phyloP scores from a whole-genome alignment of 2,113 vertebrate genomes.

The Candoia aspera region DNA sequence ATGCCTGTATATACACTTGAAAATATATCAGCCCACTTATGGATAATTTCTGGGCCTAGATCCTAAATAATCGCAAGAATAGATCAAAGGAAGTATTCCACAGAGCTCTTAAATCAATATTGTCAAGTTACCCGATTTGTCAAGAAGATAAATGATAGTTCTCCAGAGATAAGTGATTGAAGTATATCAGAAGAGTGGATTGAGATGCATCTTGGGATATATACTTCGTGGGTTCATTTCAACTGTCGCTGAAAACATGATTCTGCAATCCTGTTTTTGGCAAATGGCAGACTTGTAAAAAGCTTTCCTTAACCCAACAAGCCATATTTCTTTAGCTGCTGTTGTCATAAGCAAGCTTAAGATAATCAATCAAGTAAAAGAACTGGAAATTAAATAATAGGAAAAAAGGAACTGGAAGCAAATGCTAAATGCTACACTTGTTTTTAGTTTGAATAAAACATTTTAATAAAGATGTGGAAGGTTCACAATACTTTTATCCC shows the following conservation, averaged over 20 bases:
- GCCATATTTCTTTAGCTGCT: background rate
- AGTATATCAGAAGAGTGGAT: slow-evolving; percentile 5
- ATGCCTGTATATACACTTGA: fast-evolving
- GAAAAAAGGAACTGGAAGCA: background rate
- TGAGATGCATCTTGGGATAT: slow-evolving; percentile 1
- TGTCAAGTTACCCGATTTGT: slow-evolving; percentile 14
- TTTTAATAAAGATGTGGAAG: background rate
- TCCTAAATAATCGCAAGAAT: background rate
- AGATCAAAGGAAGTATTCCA: background rate
- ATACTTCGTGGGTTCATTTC: background rate
- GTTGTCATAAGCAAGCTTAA: background rate
- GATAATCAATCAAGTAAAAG: fast-evolving
- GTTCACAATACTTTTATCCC: background rate
- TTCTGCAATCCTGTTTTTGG: slow-evolving; percentile 8
- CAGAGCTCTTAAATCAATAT: background rate
- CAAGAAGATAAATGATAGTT: background rate
- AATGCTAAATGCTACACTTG: background rate
- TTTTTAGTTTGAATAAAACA: background rate
- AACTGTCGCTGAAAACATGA: slow-evolving; percentile 1
- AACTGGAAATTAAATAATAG: background rate
- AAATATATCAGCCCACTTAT: background rate
- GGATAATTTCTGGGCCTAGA: background rate
- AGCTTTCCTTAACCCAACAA: background rate
- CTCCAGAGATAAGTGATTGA: slow-evolving; percentile 3
- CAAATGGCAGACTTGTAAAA: background rate